Evolutionary conservation across 1,140 invertebrate species (phyloP).

Genomic region (Heliothis virescens): DNA sequence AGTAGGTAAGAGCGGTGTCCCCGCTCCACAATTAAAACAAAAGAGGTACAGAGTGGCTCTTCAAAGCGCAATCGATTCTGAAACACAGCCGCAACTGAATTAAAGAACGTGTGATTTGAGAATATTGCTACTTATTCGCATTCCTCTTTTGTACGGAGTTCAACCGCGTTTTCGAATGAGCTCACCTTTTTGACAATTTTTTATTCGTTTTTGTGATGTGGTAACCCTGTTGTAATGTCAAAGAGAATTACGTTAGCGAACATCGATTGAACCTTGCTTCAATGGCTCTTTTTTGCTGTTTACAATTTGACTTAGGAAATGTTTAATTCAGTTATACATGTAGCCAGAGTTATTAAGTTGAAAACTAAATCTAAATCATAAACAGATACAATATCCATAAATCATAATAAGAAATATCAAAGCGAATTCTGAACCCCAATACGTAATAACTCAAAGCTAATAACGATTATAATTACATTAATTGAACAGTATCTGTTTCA

Average conservation of each 20-base stretch:
- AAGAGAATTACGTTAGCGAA: neutral
- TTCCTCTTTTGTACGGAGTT: conserved; percentile 7
- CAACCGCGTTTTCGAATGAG: neutral
- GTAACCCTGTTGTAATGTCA: conserved; percentile 5
- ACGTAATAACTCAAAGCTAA: conserved; percentile 17
- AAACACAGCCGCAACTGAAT: conserved; percentile 41
- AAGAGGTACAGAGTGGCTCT: conserved; percentile 67
- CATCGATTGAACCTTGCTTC: too few relatives aligned
- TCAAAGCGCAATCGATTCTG: conserved; percentile 53
- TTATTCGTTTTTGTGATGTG: neutral
- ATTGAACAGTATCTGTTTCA: conserved; percentile 53
- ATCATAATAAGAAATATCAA: neutral
- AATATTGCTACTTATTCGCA: conserved; percentile 37
- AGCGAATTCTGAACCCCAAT: conserved; percentile 7
- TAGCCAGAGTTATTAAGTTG: too few relatives aligned
- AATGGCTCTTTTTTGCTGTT: too few relatives aligned
- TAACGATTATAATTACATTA: conserved; percentile 48
- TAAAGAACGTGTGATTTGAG: conserved; percentile 32
- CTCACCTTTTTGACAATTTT: neutral
- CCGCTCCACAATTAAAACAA: conserved; percentile 71
- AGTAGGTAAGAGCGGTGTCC: conserved; percentile 22
- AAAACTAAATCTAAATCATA: too few relatives aligned
- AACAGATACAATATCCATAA: neutral
- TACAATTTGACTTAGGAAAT: too few relatives aligned
- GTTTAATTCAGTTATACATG: too few relatives aligned